phyloP scores from a whole-genome alignment of 2,797 vertebrate species.

The Pitangus sulphuratus region DNA sequence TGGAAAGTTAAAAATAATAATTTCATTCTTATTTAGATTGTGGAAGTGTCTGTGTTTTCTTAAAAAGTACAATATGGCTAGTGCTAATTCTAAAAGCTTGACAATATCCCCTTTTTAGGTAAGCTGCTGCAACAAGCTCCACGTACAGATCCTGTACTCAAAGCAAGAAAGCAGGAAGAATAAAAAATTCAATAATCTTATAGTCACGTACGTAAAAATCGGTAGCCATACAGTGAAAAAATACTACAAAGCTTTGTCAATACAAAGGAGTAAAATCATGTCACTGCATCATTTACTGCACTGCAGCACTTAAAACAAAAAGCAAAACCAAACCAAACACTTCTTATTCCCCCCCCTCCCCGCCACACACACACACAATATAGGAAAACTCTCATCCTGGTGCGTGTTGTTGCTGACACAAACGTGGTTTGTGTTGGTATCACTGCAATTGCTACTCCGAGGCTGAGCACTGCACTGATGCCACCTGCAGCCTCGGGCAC shows the following conservation, averaged over 20 bases:
- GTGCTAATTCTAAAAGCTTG: background rate
- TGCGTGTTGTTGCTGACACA: background rate
- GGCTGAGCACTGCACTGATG: fast-evolving
- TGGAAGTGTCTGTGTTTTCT: background rate
- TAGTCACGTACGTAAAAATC: background rate
- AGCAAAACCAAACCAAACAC: background rate
- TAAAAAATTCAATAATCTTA: background rate
- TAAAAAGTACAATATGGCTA: background rate
- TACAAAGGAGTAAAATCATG: background rate
- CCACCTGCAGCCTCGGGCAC: background rate
- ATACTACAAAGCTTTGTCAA: background rate
- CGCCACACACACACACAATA: too few relatives aligned
- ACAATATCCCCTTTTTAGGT: background rate
- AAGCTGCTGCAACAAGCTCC: background rate
- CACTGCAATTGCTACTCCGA: fast-evolving
- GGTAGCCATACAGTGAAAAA: constrained; percentile 20
- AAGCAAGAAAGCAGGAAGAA: background rate
- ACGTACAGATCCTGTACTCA: background rate
- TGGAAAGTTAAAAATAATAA: constrained; percentile 31
- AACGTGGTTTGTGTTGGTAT: fast-evolving
- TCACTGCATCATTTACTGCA: background rate
- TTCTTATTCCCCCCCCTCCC: too few relatives aligned
- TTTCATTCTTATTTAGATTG: background rate
- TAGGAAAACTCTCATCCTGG: background rate
- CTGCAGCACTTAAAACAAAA: background rate